Evolutionary conservation across 2,113 vertebrate genomes (phyloP).

Genomic region (Pogonocichla stellata): DNA sequence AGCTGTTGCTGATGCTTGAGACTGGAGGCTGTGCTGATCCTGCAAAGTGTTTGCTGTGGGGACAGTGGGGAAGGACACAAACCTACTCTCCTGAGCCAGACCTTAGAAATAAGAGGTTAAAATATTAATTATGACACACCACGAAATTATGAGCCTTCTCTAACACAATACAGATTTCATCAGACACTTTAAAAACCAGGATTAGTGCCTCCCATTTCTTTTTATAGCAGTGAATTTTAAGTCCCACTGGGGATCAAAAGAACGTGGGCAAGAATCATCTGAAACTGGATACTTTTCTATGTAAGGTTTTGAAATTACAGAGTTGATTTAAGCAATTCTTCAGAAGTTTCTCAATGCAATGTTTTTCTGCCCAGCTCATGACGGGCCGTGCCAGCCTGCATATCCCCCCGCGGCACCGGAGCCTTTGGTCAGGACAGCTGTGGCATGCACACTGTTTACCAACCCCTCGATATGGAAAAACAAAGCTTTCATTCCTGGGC

Average conservation of each 20-base stretch:
- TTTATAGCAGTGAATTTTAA: not conserved
- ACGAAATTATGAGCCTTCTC: not conserved
- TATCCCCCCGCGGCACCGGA: not conserved
- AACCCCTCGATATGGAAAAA: not conserved
- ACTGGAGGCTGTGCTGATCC: not conserved
- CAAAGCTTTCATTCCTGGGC: slow-evolving; percentile 23
- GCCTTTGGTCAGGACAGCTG: slow-evolving; percentile 5
- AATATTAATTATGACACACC: not conserved
- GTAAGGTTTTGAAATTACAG: slow-evolving; percentile 44
- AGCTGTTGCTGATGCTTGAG: fast-evolving
- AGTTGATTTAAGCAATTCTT: slow-evolving; percentile 4
- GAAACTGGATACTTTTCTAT: slow-evolving; percentile 53
- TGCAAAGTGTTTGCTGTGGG: too few species aligned
- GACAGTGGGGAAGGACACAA: not conserved
- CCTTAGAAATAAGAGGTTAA: not conserved
- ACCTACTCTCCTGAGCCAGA: too few species aligned
- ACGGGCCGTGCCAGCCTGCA: not conserved
- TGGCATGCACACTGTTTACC: not conserved
- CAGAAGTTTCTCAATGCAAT: not conserved
- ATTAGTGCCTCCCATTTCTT: slow-evolving; percentile 13
- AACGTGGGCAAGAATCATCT: not conserved
- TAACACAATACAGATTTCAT: slow-evolving; percentile 3
- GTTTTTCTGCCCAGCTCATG: not conserved
- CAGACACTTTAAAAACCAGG: not conserved
- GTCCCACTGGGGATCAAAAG: not conserved